Percentiles rank a stretch among this genome's conserved stretches.
Evolutionary conservation across 2,888 invertebrate genomes (phyloP).

Genomic region (Leucoptera coffeella): DNA sequence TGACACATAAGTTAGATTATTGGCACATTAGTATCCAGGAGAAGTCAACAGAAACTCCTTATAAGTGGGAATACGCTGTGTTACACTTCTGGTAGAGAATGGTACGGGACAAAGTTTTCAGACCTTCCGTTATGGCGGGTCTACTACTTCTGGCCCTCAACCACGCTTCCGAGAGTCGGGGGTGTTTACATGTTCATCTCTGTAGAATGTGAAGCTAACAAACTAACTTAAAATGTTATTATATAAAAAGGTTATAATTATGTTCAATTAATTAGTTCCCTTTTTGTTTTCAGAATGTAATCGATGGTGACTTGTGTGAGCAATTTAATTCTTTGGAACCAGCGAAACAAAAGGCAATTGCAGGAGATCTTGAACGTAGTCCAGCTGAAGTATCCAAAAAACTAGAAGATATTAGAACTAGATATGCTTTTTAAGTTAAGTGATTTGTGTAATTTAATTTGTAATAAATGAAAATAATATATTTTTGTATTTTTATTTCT

Average conservation of each 20-base stretch:
- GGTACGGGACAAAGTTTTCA: conserved; percentile 11
- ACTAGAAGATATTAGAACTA: conserved; percentile 95
- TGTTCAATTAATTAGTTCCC: too few species aligned
- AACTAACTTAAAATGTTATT: too few species aligned
- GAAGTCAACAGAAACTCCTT: conserved; percentile 32
- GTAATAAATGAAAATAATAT: too few species aligned
- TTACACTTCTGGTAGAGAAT: conserved; percentile 43
- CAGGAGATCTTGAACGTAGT: conserved; percentile 89
- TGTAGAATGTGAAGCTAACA: conserved; percentile 42
- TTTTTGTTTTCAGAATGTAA: conserved; percentile 72
- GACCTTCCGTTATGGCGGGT: conserved; percentile 25
- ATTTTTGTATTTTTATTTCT: too few species aligned
- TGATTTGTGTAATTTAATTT: background rate
- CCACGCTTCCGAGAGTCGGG: conserved; percentile 41
- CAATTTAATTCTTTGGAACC: conserved; percentile 96
- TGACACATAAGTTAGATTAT: too few species aligned
- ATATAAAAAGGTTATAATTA: too few species aligned
- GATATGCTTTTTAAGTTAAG: conserved; percentile 88
- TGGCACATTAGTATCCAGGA: conserved; percentile 21
- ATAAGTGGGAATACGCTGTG: conserved; percentile 18
- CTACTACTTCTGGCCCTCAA: conserved; percentile 11
- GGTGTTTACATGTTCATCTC: conserved; percentile 13
- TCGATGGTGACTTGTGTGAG: conserved; percentile 98
- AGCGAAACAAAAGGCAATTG: conserved; percentile 89
- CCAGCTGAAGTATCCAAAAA: conserved; percentile 98